These are phyloP conservation scores for Drosophila tripunctata DNA, from an alignment of 2,888 invertebrate genomes.

Conservation along the genomic window DNA sequence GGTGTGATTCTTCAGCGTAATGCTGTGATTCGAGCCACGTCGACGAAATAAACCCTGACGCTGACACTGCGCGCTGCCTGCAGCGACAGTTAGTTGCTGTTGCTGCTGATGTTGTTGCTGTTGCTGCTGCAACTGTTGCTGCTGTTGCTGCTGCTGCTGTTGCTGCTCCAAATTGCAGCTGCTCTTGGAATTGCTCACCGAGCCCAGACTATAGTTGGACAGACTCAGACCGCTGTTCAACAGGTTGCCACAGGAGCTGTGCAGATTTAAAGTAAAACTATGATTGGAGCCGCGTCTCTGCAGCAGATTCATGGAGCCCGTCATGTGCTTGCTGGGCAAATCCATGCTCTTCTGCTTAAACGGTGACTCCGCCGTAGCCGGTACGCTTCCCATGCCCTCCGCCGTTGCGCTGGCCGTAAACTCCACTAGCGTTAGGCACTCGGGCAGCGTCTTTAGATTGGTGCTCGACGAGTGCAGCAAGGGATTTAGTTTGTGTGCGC, in stretches of 20 bases:
- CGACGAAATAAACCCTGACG: constrained; percentile 60
- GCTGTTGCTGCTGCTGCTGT: constrained; percentile 19
- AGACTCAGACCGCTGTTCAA: constrained; percentile 85
- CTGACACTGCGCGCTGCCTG: constrained; percentile 56
- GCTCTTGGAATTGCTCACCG: constrained; percentile 83
- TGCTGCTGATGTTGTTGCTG: constrained; percentile 20
- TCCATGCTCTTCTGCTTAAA: constrained; percentile 80
- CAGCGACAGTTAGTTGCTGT: constrained; percentile 51
- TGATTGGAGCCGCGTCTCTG: constrained; percentile 87
- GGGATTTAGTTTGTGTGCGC: constrained; percentile 77
- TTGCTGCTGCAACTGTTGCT: constrained; percentile 29
- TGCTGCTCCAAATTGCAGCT: constrained; percentile 76
- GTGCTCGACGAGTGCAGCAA: constrained; percentile 86
- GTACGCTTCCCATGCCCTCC: too few relatives aligned
- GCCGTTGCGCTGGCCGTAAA: constrained; percentile 81
- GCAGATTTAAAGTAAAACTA: constrained; percentile 86
- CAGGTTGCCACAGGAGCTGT: constrained; percentile 85
- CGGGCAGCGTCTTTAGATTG: constrained; percentile 89
- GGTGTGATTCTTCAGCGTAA: constrained; percentile 85
- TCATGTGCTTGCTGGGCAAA: constrained; percentile 56
- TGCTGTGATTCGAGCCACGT: constrained; percentile 86
- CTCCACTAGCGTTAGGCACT: constrained; percentile 89
- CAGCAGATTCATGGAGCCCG: constrained; percentile 82
- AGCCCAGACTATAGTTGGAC: constrained; percentile 86
- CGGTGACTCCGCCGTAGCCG: constrained; percentile 56